Evolutionary conservation across 2,797 vertebrate species (phyloP).

Genomic region (Sebastes elongatus): DNA sequence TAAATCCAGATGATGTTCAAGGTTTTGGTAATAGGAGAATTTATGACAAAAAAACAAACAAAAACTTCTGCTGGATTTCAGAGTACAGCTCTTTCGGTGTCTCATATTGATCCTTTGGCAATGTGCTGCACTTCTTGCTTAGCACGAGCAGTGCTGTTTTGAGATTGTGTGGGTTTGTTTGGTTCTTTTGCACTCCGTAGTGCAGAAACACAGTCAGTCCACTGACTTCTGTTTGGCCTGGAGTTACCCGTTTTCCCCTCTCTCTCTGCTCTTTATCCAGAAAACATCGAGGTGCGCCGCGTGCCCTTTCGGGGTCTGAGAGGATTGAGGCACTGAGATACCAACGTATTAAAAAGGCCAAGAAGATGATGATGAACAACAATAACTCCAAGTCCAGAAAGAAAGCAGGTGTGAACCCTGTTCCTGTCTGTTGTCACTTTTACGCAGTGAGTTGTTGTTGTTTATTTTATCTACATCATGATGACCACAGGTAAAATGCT

Average conservation of each 20-base stretch:
- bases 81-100: slow-evolving; percentile 36
- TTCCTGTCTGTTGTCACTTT: background rate
- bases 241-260: slow-evolving; percentile 74
- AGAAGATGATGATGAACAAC: slow-evolving; percentile 94
- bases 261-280: slow-evolving; percentile 77
- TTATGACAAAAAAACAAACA: background rate
- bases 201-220: slow-evolving; percentile 58
- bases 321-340: slow-evolving; percentile 99
- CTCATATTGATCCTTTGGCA: slow-evolving; percentile 69
- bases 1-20: slow-evolving; percentile 32
- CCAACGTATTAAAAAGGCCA: slow-evolving; percentile 98
- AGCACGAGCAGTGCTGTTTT: slow-evolving; percentile 67
- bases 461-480: background rate
- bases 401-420: slow-evolving; percentile 89
- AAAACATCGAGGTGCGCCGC: slow-evolving; percentile 84
- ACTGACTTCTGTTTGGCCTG: slow-evolving; percentile 44
- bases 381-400: slow-evolving; percentile 96
- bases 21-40: slow-evolving; percentile 5
- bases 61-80: too few relatives aligned
- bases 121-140: slow-evolving; percentile 75
- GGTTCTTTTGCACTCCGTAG: slow-evolving; percentile 63
- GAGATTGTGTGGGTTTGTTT: slow-evolving; percentile 58
- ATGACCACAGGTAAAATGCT: background rate
- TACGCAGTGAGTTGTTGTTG: background rate
- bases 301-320: slow-evolving; percentile 97